Base-by-base conservation (phyloP, 2,113 vertebrate genomes). In the Gopherus evgoodei region DNA sequence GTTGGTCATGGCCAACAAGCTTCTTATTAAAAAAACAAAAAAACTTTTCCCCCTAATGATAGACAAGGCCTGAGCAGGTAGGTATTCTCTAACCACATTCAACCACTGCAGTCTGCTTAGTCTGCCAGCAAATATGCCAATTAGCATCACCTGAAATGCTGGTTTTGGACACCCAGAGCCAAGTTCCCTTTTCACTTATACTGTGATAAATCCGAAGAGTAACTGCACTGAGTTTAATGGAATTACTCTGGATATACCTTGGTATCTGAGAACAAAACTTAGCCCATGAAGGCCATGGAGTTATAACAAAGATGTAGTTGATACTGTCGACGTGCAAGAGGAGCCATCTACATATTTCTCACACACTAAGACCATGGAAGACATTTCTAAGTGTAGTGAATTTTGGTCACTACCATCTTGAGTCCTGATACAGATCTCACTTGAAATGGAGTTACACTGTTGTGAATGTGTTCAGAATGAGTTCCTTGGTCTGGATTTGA, bases 101-200 rank as follows among this genome's bases (percentile, higher is more conserved):
- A 88, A 27, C 12, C 83, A 17, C 44, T 53, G 35, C 17, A 2
- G 13, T 84, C 11, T 90, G 86, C 80, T 14, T 35, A 56, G 72
- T 54, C 5, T 42, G 80, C 14, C 3, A 76, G 42, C 14, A 85
- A 81, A 83, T 24, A 21, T 83, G 11, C 35, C 75, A 65, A 5
- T 9, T 0, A 0, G 5, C 80, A 6, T 4, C 59, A 83, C 65
- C 8, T 4, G 3, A 38, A 47, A 16, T 53, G 25, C 3, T 5
- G 0, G 0, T 50, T 94, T 81, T 81, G 11, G 3, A 3, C 82
- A 42, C 8, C 19, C 50, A n/a, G 62, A 35, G 4, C 35, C 16
- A 35, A n/a, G 62, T n/a, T 69, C 62, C n/a, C 3, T 14, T 65
- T 31, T 65, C 16, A 17, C 14, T 65, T 65, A 16, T 35, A 65